phyloP scores from a whole-genome alignment of 2,113 vertebrate species.

The Chinchilla lanigera region DNA sequence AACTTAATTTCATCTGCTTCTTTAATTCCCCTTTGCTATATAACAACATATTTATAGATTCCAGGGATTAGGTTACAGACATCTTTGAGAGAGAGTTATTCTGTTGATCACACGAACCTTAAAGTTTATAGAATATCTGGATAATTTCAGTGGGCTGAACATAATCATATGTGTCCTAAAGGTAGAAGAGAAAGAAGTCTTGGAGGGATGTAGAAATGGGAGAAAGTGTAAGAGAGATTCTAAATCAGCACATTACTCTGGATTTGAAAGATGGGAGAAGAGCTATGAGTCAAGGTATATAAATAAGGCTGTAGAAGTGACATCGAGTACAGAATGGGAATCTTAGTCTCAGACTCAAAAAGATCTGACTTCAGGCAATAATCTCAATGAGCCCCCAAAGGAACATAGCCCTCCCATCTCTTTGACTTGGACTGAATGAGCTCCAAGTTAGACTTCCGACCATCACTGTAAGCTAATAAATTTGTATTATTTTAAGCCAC shows the following conservation, averaged over 20 bases:
- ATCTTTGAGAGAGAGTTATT: neutral
- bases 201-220: no score
- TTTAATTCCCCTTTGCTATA: neutral
- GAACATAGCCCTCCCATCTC: no score
- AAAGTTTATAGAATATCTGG: neutral
- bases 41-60: neutral
- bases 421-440: neutral
- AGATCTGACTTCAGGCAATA: neutral
- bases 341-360: neutral
- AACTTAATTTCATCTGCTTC: neutral
- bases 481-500: neutral
- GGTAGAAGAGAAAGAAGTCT: neutral
- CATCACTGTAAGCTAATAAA: neutral
- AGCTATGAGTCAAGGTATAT: neutral
- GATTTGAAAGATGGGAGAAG: neutral
- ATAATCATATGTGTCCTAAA: neutral
- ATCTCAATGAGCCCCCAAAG: neutral
- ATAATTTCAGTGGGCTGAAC: neutral
- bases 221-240: neutral
- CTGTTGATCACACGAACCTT: neutral
- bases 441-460: neutral
- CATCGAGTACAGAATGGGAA: neutral
- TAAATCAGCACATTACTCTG: neutral
- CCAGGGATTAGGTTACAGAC: neutral
- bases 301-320: neutral